Evolutionary conservation across 2,888 invertebrate genomes (phyloP).

Genomic region (Protula sp.): DNA sequence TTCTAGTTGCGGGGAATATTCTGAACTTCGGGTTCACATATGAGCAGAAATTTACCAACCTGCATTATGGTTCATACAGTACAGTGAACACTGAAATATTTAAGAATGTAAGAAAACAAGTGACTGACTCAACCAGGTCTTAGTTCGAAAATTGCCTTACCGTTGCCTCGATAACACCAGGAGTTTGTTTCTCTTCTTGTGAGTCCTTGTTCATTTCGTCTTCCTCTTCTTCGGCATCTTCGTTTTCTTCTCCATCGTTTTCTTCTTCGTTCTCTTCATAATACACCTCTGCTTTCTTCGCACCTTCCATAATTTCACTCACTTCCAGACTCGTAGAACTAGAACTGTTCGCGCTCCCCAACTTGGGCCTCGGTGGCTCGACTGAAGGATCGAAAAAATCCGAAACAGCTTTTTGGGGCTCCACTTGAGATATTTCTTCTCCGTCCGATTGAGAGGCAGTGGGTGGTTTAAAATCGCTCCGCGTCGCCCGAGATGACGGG

Average conservation of each 20-base stretch:
- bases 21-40: no score
- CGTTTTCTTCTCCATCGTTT: slow-evolving; percentile 16
- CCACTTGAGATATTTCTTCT: background rate
- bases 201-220: no score
- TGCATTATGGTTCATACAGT: no score
- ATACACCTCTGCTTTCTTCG: slow-evolving; percentile 20
- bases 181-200: no score
- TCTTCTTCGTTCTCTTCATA: slow-evolving; percentile 21
- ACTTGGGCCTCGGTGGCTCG: slow-evolving; percentile 1
- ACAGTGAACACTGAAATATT: no score
- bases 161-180: no score
- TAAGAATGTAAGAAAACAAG: no score
- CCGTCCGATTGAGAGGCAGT: background rate
- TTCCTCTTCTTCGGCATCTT: no score
- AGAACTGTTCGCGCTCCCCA: slow-evolving; percentile 65
- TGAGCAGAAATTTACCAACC: no score
- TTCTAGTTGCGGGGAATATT: no score
- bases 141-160: no score
- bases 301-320: slow-evolving; percentile 68
- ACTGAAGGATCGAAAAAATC: background rate
- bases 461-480: background rate
- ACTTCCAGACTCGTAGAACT: slow-evolving; percentile 72
- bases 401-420: background rate
- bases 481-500: background rate
- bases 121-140: no score